Conservation (phyloP, 2,888 invertebrate species). For the Lepidochrysops patricia region DNA sequence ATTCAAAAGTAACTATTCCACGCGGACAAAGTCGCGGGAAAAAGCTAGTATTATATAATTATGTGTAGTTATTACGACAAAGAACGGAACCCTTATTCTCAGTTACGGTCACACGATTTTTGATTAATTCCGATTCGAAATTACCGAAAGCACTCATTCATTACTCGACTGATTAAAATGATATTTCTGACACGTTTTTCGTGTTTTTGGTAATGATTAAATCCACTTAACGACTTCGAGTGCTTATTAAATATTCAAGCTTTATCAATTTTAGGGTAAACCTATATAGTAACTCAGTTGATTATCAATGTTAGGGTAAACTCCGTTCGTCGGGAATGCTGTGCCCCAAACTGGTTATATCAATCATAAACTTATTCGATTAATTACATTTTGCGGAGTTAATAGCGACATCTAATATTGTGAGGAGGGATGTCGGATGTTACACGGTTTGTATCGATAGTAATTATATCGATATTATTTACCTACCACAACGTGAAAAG, state of each 20-base stretch:
- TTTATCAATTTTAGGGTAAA: slow-evolving; percentile 69
- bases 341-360: slow-evolving; percentile 74
- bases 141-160: slow-evolving; percentile 3
- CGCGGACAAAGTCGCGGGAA: no score
- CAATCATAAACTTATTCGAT: slow-evolving; percentile 76
- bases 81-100: background rate
- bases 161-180: slow-evolving; percentile 7
- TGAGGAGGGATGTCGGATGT: slow-evolving; percentile 39
- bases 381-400: slow-evolving; percentile 76
- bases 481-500: no score
- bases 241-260: background rate
- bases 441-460: slow-evolving; percentile 20
- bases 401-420: slow-evolving; percentile 74
- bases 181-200: slow-evolving; percentile 7
- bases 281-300: slow-evolving; percentile 58
- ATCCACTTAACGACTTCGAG: slow-evolving; percentile 2
- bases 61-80: no score
- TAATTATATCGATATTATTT: slow-evolving; percentile 11
- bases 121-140: slow-evolving; percentile 5
- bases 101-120: background rate
- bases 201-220: slow-evolving; percentile 4
- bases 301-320: slow-evolving; percentile 70
- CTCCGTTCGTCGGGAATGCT: slow-evolving; percentile 62
- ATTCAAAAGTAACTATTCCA: no score
- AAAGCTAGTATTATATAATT: no score